Evolutionary conservation across 2,113 vertebrate genomes (phyloP), one percentile per base, ranked within the genome.

Genomic region (Paramormyrops kingsleyae): DNA sequence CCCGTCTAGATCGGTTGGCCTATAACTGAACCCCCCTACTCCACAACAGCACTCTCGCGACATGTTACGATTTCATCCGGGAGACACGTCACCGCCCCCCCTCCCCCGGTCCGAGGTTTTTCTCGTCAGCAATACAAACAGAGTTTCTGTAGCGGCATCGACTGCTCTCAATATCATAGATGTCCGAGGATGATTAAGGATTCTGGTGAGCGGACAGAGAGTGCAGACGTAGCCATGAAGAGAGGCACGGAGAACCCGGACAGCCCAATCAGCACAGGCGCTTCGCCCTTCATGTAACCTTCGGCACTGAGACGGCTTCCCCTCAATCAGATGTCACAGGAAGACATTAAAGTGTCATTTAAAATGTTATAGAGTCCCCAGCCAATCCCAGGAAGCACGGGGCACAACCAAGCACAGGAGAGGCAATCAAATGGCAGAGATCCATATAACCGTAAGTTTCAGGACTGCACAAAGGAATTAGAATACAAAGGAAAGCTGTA

Each of bases 111-210:
- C 4, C 5, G 12, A n/a, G 74, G 50, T 90, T 87, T 35, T 39
- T 17, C 49, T 35, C 93, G 94, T 94, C 93, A 92, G 91, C 91
- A 94, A 95, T 94, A 95, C 87, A 87, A 85, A 90, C 47, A 83
- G 90, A 93, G 88, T 83, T 86, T 88, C 91, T 92, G n/a, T 91
- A 93, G 92, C 89, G 88, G 91, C 83, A 50, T 91, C 90, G 92
- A 53, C 83, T 87, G 66, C 56, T 90, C 87, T 35, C 88, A 88
- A 74, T 84, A 4, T 8, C 90, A 92, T 39, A 74, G 86, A 80
- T n/a, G 47, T 17, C 15, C 13, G 49, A 90, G 21, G 59, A 77
- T 13, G 42, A 84, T 85, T 59, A 46, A 44, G 5, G 5, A 27
- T 44, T 83, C 52, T 27, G 35, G 42, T 74, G 85, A 90, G 90